phyloP scores from a whole-genome alignment of 2,113 vertebrate genomes.

The Turnix velox region DNA sequence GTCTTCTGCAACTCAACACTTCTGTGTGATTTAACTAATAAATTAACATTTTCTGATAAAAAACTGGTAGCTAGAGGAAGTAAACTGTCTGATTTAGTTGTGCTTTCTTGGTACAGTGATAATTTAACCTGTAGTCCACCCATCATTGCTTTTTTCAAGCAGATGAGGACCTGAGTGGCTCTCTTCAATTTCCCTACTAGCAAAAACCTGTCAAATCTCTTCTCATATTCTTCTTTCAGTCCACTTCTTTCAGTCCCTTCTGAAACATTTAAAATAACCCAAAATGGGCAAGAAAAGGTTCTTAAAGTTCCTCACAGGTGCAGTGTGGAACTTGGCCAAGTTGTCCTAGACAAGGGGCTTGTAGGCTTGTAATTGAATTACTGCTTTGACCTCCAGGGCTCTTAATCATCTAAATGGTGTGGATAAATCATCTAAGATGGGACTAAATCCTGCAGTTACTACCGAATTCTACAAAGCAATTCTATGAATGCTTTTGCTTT shows the following conservation, averaged over 20 bases:
- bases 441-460: neutral
- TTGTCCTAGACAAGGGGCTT: neutral
- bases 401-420: neutral
- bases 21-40: neutral
- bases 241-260: neutral
- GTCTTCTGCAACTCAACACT: neutral
- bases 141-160: neutral
- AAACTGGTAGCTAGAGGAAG: neutral
- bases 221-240: neutral
- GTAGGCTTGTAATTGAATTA: constrained; percentile 11
- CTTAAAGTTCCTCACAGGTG: neutral
- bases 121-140: neutral
- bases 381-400: neutral
- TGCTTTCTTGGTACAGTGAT: neutral
- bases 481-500: neutral
- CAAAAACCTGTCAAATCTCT: neutral
- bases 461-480: neutral
- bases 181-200: neutral
- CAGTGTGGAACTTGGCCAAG: neutral
- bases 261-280: neutral
- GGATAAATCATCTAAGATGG: neutral
- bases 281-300: neutral
- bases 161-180: neutral
- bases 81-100: neutral
- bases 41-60: neutral